Base-by-base conservation (phyloP, 2,113 vertebrate genomes). In the Serinus canaria region DNA sequence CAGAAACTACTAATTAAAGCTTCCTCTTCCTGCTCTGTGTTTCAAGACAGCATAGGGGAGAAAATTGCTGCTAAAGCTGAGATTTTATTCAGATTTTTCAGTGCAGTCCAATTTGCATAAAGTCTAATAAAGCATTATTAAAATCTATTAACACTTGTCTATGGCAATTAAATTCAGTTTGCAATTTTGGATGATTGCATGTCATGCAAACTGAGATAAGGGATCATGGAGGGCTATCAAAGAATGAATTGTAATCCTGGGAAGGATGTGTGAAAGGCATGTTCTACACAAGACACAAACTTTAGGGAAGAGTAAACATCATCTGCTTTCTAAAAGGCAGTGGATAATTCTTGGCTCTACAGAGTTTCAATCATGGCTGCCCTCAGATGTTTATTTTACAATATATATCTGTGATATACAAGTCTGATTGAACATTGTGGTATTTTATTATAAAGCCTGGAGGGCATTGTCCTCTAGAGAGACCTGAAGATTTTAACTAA, bases 101-200 rank as follows among this genome's bases (percentile, higher is more conserved):
- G 96, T 50, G 78, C 89, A 96, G 91, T 79, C 58, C 60, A 87
- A 98, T 98, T 98, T 98, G 97, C 98, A 98, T 98, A 97, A 97
- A 97, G 93, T 98, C 97, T 98, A 98, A 98, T 98, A 98, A 98
- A 97, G 92, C 91, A 94, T 97, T 97, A 98, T 98, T 98, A 98
- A 98, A 98, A 97, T 97, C 98, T 98, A 98, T 98, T 98, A 98
- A 97, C 98, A 98, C 97, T 98, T 98, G 98, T 98, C 97, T 97
- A 95, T 97, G 97, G 97, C 97, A 98, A 98, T 98, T 98, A 98
- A 98, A 82, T 90, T 96, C 95, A 97, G 91, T 97, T 98, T 97
- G 90, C 92, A 96, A 68, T 96, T 97, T 98, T 97, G 97, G 97
- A 96, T 94, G 96, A 97, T 84, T 97, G 72, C 85, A 52, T 97